These are phyloP conservation scores for Phymatocera aterrima DNA, from an alignment of 2,888 invertebrate species.

Conservation along the genomic window DNA sequence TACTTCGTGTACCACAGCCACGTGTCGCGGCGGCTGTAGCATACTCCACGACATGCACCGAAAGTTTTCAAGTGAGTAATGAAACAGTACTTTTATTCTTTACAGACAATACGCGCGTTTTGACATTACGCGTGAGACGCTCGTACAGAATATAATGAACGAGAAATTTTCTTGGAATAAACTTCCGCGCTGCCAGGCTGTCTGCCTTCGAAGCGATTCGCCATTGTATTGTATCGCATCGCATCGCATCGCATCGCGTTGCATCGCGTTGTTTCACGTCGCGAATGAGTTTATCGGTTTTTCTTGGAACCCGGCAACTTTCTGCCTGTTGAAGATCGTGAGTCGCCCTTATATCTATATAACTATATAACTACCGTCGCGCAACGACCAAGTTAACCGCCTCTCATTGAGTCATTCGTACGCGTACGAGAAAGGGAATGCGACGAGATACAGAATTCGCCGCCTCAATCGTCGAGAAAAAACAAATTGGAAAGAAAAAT, in stretches of 20 bases:
- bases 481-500: neutral
- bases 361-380: neutral
- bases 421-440: constrained; percentile 6
- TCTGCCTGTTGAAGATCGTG: neutral
- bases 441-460: neutral
- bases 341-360: neutral
- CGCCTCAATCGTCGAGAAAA: neutral
- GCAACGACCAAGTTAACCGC: neutral
- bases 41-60: too few species aligned
- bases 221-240: too few species aligned
- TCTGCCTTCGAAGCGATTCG: too few species aligned
- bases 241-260: too few species aligned
- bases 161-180: constrained; percentile 32
- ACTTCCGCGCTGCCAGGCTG: constrained; percentile 70
- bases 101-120: neutral
- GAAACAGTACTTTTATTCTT: neutral
- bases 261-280: constrained; percentile 39
- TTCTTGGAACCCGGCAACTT: neutral
- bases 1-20: too few species aligned
- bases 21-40: too few species aligned
- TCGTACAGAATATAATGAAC: constrained; percentile 4
- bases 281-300: constrained; percentile 59
- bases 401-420: constrained; percentile 13
- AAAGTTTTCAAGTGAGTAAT: too few species aligned
- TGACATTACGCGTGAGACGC: neutral